Evolutionary conservation across 1,140 invertebrate genomes (phyloP).

Genomic region (Phenacoccus solenopsis): DNA sequence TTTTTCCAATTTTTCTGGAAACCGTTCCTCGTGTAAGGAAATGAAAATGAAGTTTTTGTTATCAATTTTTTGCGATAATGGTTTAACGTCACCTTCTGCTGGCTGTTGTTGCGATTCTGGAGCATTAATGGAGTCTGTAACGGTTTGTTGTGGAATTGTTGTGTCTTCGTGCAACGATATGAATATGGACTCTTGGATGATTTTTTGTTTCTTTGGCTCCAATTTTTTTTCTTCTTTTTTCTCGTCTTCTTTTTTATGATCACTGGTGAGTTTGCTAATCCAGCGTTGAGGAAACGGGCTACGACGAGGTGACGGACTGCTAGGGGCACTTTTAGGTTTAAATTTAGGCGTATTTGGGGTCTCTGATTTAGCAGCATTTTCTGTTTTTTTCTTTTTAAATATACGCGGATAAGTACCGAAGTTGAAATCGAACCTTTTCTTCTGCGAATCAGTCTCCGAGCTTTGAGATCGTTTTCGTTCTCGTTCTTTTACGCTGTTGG

Average conservation of each 20-base stretch:
- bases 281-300: not conserved
- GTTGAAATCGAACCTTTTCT: conserved; percentile 36
- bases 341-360: not conserved
- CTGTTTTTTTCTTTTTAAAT: conserved; percentile 46
- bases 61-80: not conserved
- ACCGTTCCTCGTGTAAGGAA: conserved; percentile 6
- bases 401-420: conserved; percentile 61
- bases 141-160: not conserved
- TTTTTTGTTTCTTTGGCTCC: not conserved
- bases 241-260: not conserved
- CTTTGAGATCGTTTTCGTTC: conserved; percentile 31
- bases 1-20: not conserved
- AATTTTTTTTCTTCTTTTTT: not conserved
- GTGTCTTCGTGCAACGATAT: not conserved
- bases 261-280: not conserved
- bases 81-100: not conserved
- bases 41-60: conserved; percentile 5
- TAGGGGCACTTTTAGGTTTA: not conserved
- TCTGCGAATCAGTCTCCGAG: conserved; percentile 38
- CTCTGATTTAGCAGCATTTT: conserved; percentile 21
- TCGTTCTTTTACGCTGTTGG: not conserved
- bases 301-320: not conserved
- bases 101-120: not conserved
- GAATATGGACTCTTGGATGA: not conserved
- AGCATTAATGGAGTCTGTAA: not conserved